phyloP scores from a whole-genome alignment of 2,113 vertebrate species.

The Prinia subflava region DNA sequence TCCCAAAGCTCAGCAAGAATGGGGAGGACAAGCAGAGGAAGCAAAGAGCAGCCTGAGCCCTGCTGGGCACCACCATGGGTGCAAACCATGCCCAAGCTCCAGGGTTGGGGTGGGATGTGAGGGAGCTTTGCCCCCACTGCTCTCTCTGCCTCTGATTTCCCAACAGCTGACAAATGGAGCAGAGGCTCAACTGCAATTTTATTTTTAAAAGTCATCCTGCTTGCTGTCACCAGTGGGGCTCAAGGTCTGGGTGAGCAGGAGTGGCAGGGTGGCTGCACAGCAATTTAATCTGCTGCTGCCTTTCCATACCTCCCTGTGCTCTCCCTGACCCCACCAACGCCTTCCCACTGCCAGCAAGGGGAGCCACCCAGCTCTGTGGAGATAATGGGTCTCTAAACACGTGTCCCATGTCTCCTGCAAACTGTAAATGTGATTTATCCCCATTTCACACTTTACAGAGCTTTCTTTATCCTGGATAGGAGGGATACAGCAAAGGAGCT shows the following conservation, averaged over 20 bases:
- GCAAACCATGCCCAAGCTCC: not conserved
- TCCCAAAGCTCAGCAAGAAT: not conserved
- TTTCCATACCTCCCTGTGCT: not conserved
- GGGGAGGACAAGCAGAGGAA: not conserved
- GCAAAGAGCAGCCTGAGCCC: not conserved
- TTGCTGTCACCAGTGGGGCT: not conserved
- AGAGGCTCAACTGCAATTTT: not conserved
- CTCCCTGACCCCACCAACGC: not conserved
- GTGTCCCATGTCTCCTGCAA: not conserved
- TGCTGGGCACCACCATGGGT: not conserved
- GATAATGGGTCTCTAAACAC: not conserved
- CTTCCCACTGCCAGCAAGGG: not conserved
- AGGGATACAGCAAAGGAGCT: not conserved
- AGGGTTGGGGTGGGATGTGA: not conserved
- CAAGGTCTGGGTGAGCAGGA: not conserved
- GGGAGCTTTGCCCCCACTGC: accelerated
- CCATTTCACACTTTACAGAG: not conserved
- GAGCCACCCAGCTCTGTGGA: not conserved
- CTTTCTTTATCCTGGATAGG: not conserved
- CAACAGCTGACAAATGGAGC: not conserved
- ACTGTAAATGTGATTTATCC: not conserved
- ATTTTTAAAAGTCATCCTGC: not conserved
- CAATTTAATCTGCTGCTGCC: not conserved
- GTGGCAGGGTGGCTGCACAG: not conserved
- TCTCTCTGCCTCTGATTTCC: not conserved